A percentile compares a stretch with the other conserved stretches of the same genome.
These are phyloP conservation scores for Synodontis membranacea DNA, from an alignment of 2,113 vertebrate species.

Conservation along the genomic window DNA sequence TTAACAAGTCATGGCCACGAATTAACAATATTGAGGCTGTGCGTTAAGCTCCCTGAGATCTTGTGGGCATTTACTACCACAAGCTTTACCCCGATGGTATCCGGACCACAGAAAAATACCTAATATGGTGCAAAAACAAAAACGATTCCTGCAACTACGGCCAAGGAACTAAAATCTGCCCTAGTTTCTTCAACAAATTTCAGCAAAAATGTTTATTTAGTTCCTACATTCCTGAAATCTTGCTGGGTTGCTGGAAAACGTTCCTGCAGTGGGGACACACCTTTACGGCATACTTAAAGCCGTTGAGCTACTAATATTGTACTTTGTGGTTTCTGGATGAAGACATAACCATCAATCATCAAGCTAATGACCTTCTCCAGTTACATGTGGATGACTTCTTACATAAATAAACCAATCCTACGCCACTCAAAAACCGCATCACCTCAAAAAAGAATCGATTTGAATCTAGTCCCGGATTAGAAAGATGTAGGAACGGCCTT, in stretches of 20 bases:
- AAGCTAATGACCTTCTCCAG: slow-evolving; percentile 25
- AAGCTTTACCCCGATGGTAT: background rate
- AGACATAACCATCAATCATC: slow-evolving; percentile 20
- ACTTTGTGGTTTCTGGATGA: slow-evolving; percentile 24
- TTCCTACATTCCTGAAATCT: background rate
- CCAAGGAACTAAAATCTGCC: background rate
- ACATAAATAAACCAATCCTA: background rate
- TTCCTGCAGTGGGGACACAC: background rate
- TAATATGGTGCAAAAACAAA: background rate
- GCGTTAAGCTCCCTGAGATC: background rate
- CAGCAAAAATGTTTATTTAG: background rate
- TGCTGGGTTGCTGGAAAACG: background rate
- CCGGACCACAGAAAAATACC: background rate
- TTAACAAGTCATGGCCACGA: background rate
- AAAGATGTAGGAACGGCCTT: background rate
- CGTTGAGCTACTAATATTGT: background rate
- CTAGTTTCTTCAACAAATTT: background rate
- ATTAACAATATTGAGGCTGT: background rate
- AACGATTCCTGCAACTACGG: background rate
- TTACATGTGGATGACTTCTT: slow-evolving; percentile 12
- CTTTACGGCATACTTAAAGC: background rate
- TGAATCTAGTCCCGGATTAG: background rate
- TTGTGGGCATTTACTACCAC: background rate
- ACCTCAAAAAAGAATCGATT: background rate
- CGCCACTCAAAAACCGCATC: background rate